Evolutionary conservation across 2,113 vertebrate species (phyloP).

Genomic region (Anhinga anhinga): DNA sequence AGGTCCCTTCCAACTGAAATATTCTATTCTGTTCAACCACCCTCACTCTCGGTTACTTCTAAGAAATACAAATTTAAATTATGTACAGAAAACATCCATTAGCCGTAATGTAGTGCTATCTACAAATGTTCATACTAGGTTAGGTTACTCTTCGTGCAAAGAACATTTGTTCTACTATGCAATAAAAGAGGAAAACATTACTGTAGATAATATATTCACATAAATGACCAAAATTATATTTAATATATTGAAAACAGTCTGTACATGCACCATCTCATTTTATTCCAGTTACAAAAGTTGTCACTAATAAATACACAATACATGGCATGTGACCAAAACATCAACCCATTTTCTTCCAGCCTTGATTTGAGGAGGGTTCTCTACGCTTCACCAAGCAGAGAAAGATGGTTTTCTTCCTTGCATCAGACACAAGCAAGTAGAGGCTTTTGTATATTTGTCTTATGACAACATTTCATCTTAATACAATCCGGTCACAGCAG

Average conservation of each 20-base stretch:
- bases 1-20: not conserved
- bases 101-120: not conserved
- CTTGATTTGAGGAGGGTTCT: not conserved
- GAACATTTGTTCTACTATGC: not conserved
- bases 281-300: not conserved
- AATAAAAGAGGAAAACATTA: not conserved
- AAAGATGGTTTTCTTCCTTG: constrained; percentile 15
- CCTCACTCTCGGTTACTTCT: not conserved
- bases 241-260: not conserved
- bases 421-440: constrained; percentile 30
- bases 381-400: constrained; percentile 20
- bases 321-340: not conserved
- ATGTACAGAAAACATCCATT: not conserved
- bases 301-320: not conserved
- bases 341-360: not conserved
- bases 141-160: not conserved
- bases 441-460: constrained; percentile 52
- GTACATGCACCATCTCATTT: not conserved
- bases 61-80: not conserved
- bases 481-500: constrained; percentile 69
- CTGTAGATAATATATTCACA: not conserved
- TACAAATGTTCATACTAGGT: not conserved
- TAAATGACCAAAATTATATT: not conserved
- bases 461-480: constrained; percentile 72
- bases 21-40: not conserved